Evolutionary conservation across 1,140 invertebrate genomes (phyloP).

Genomic region (Eriosoma lanigerum): DNA sequence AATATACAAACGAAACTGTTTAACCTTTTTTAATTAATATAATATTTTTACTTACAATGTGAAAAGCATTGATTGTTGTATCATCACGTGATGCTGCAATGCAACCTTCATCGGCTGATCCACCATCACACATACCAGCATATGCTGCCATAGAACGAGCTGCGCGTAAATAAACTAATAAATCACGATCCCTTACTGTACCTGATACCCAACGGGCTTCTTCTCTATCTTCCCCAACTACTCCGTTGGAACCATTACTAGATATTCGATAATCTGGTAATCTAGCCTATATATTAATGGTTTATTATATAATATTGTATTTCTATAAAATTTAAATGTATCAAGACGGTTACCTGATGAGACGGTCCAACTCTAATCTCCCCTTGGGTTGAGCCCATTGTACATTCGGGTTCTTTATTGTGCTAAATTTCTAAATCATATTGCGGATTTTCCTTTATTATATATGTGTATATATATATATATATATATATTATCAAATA

Average conservation of each 20-base stretch:
- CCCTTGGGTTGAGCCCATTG: conserved; percentile 73
- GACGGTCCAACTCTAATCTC: conserved; percentile 92
- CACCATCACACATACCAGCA: conserved; percentile 96
- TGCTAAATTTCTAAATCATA: conserved; percentile 30
- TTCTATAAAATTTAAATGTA: neutral
- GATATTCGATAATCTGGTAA: conserved; percentile 70
- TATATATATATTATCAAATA: neutral
- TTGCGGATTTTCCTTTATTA: neutral
- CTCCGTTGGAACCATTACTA: conserved; percentile 71
- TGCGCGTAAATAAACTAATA: conserved; percentile 95
- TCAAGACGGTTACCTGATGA: conserved; percentile 79
- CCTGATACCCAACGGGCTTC: conserved; percentile 91
- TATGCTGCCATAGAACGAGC: conserved; percentile 95
- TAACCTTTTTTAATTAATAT: too few species aligned
- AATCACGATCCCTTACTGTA: conserved; percentile 87
- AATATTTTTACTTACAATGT: conserved; percentile 68
- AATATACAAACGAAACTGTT: too few species aligned
- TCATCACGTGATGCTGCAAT: conserved; percentile 93
- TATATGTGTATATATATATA: too few species aligned
- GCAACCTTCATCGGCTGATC: conserved; percentile 94
- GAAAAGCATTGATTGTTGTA: conserved; percentile 95
- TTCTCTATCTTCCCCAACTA: conserved; percentile 75
- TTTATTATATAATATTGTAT: neutral
- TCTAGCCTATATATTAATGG: conserved; percentile 64
- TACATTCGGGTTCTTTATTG: conserved; percentile 44